These are phyloP conservation scores for Gonocerus acuteangulatus DNA, from an alignment of 2,888 invertebrate genomes.

Conservation along the genomic window DNA sequence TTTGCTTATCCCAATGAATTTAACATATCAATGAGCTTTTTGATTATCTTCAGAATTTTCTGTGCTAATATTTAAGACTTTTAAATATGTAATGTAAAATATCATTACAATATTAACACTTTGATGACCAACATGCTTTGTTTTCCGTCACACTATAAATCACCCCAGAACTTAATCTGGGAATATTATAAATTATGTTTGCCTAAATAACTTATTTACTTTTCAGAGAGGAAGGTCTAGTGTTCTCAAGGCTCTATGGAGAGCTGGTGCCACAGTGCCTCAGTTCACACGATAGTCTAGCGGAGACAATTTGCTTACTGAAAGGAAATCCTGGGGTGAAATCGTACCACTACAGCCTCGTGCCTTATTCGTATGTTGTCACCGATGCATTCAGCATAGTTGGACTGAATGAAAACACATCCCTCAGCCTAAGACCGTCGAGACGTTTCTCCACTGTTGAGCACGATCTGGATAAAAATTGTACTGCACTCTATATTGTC, in stretches of 20 bases:
- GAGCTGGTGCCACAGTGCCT: constrained; percentile 20
- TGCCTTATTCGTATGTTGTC: neutral
- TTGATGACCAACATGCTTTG: too few relatives aligned
- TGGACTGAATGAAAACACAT: constrained; percentile 22
- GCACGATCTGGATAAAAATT: constrained; percentile 2
- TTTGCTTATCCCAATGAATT: too few relatives aligned
- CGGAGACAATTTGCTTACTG: constrained; percentile 11
- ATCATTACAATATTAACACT: too few relatives aligned
- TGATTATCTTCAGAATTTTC: too few relatives aligned
- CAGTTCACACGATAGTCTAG: neutral
- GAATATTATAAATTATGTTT: too few relatives aligned
- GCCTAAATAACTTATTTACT: too few relatives aligned
- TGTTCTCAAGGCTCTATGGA: constrained; percentile 19
- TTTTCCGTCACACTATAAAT: too few relatives aligned
- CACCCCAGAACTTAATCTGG: too few relatives aligned
- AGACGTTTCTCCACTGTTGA: constrained; percentile 19
- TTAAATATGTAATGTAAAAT: too few relatives aligned
- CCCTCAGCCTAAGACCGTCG: constrained; percentile 17
- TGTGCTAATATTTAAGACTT: too few relatives aligned
- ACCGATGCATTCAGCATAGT: constrained; percentile 26
- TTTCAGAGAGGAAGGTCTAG: constrained; percentile 25
- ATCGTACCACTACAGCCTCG: neutral
- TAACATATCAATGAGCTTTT: too few relatives aligned
- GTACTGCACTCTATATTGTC: constrained; percentile 19
- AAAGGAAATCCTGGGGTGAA: constrained; percentile 1